Conservation (phyloP, 1,140 invertebrate species). For the Conus ventricosus region DNA sequence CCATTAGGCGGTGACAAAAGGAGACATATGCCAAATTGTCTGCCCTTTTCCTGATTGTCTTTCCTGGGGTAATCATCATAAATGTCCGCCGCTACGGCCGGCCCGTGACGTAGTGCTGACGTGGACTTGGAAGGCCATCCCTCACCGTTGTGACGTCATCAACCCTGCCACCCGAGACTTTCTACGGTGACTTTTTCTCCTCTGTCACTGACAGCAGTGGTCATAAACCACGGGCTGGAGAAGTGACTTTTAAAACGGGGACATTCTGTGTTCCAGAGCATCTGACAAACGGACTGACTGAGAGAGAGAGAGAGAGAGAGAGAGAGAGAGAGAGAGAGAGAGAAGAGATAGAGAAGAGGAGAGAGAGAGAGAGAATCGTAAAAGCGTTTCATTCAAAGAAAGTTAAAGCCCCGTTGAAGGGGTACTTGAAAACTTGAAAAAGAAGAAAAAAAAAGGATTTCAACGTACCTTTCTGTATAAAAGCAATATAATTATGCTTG, state of each 20-base stretch:
- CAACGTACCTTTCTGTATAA: too few species aligned
- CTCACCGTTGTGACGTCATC: neutral
- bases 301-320: constrained; percentile 18
- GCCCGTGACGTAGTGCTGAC: neutral
- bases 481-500: too few species aligned
- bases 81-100: neutral
- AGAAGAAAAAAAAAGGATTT: neutral
- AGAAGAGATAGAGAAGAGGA: neutral
- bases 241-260: too few species aligned
- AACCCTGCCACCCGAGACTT: too few species aligned
- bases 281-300: neutral
- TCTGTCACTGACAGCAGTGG: too few species aligned
- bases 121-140: neutral
- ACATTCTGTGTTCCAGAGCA: neutral
- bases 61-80: neutral
- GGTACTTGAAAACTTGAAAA: too few species aligned
- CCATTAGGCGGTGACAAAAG: neutral
- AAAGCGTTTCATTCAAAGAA: too few species aligned
- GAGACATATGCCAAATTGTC: neutral
- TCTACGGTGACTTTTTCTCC: too few species aligned
- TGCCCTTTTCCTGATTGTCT: neutral
- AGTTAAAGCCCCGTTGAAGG: too few species aligned
- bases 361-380: neutral
- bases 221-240: too few species aligned
- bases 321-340: constrained; percentile 23